phyloP scores from a whole-genome alignment of 2,113 vertebrate species.

The Phalacrocorax carbo region DNA sequence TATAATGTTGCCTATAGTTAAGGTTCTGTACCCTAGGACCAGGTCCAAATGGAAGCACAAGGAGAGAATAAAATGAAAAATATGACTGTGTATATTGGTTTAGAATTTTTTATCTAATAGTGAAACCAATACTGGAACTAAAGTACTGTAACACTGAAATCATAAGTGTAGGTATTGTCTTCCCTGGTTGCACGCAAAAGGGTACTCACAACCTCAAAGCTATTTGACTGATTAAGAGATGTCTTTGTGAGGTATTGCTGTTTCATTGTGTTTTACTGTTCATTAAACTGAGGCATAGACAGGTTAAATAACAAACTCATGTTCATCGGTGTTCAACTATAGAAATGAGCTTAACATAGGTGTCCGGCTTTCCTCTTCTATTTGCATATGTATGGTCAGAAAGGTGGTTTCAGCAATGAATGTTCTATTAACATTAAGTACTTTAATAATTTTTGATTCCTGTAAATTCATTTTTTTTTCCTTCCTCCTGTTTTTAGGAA shows the following conservation, averaged over 20 bases:
- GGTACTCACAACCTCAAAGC: not conserved
- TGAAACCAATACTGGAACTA: not conserved
- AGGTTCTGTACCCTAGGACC: not conserved
- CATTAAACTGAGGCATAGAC: not conserved
- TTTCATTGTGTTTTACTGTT: not conserved
- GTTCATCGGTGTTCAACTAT: not conserved
- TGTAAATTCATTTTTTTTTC: not conserved
- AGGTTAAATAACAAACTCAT: not conserved
- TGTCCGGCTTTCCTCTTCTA: not conserved
- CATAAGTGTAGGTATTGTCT: not conserved
- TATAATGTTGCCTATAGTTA: not conserved
- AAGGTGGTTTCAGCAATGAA: not conserved
- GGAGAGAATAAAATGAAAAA: not conserved
- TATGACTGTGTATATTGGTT: not conserved
- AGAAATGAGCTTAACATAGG: not conserved
- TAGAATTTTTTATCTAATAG: not conserved
- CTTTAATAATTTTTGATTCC: not conserved
- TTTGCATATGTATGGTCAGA: not conserved
- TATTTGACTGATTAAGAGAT: not conserved
- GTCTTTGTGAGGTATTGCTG: not conserved
- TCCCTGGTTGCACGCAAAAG: not conserved
- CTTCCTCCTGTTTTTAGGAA: slow-evolving; percentile 74
- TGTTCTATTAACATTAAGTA: not conserved
- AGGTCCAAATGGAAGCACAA: not conserved
- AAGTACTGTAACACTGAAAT: not conserved